Percentiles rank a stretch among this genome's conserved stretches.
Evolutionary conservation across 2,797 vertebrate species (phyloP).

Genomic region (Phoxinus dragarum): DNA sequence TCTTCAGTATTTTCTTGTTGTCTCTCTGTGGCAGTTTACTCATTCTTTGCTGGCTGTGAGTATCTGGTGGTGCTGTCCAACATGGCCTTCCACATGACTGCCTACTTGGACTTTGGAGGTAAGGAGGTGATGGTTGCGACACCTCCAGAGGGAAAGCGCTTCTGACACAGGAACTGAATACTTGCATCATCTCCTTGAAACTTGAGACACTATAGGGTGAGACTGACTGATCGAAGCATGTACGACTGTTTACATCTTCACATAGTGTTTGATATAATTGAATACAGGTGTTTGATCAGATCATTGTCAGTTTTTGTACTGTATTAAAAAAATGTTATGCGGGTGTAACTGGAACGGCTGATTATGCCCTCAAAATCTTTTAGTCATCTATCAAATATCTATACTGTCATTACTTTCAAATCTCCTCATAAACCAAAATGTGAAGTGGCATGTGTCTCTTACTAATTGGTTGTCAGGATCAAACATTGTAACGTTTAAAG

Average conservation of each 20-base stretch:
- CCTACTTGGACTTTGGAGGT: constrained; percentile 92
- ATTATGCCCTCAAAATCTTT: background rate
- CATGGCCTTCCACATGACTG: constrained; percentile 97
- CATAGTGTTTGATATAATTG: background rate
- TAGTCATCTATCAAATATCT: background rate
- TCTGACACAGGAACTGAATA: constrained; percentile 71
- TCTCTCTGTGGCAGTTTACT: constrained; percentile 82
- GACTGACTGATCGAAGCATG: background rate
- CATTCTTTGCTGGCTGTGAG: constrained; percentile 88
- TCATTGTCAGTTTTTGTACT: constrained; percentile 6
- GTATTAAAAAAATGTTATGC: background rate
- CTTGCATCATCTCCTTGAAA: constrained; percentile 5
- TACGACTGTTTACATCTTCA: background rate
- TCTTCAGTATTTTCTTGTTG: background rate
- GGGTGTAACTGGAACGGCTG: background rate
- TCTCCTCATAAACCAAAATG: background rate
- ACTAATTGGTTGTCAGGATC: background rate
- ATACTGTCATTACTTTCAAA: background rate
- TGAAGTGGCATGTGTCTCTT: constrained; percentile 6
- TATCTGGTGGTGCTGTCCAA: constrained; percentile 95
- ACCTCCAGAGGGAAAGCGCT: constrained; percentile 86
- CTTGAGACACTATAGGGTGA: background rate
- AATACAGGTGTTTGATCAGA: constrained; percentile 1
- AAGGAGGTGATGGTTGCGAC: constrained; percentile 88
- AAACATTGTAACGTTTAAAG: background rate